Evolutionary conservation across 1,140 invertebrate species (phyloP).

Genomic region (Samia ricini): DNA sequence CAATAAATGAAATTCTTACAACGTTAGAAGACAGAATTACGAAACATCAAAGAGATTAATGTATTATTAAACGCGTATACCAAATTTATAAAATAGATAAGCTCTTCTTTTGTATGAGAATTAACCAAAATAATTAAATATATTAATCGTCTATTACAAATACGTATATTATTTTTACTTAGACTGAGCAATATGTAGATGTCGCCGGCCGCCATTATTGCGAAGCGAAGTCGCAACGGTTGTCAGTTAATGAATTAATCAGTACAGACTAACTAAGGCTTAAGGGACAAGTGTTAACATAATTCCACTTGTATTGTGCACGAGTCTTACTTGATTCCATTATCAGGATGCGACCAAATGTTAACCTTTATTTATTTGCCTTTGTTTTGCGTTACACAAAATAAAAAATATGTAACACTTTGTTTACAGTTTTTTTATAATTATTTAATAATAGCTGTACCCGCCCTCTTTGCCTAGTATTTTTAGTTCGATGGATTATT

Average conservation of each 20-base stretch:
- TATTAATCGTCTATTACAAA: no score
- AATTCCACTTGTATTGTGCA: slow-evolving; percentile 8
- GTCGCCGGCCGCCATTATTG: no score
- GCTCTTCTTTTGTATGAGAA: no score
- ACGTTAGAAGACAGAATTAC: no score
- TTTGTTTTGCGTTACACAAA: background rate
- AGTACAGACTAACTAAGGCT: slow-evolving; percentile 2
- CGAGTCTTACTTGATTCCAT: background rate
- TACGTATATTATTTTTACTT: background rate
- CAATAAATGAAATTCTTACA: no score
- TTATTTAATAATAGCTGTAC: no score
- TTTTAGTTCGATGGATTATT: no score
- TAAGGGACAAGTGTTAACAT: slow-evolving; percentile 13
- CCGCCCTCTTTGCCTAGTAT: no score
- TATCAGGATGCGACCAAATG: background rate
- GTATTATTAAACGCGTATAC: no score
- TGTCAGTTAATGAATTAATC: slow-evolving; percentile 9
- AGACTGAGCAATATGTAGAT: background rate
- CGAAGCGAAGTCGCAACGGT: background rate
- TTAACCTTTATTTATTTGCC: background rate
- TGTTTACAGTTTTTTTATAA: background rate
- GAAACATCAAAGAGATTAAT: no score
- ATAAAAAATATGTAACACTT: background rate
- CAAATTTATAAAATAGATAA: no score
- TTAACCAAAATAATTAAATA: no score